Conservation (phyloP, 1,140 invertebrate genomes). For the Pollicipes pollicipes region DNA sequence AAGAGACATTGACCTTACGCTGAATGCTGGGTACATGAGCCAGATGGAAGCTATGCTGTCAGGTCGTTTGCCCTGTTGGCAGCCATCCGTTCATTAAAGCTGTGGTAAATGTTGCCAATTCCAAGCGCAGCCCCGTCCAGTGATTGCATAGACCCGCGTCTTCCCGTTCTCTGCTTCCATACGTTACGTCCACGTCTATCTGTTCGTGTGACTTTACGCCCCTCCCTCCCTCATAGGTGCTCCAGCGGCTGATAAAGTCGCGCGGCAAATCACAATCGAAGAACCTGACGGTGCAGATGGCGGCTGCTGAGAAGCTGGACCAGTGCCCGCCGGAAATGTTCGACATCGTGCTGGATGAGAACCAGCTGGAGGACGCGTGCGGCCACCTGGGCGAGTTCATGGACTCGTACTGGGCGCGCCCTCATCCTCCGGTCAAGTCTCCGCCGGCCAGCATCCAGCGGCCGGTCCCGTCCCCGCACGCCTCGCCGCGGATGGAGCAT, state of each 20-base stretch:
- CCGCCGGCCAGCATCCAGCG: constrained; percentile 18
- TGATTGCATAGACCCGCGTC: too few relatives aligned
- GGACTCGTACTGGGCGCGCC: constrained; percentile 93
- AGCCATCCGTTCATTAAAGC: too few relatives aligned
- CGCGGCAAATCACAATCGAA: constrained; percentile 93
- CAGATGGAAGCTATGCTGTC: too few relatives aligned
- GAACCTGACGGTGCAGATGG: constrained; percentile 97
- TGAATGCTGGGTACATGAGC: too few relatives aligned
- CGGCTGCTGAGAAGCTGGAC: constrained; percentile 93
- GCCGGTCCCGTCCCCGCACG: background rate
- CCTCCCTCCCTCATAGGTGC: constrained; percentile 43
- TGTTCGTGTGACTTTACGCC: constrained; percentile 8
- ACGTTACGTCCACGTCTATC: too few relatives aligned
- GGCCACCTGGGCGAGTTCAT: constrained; percentile 96
- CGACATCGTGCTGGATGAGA: constrained; percentile 96
- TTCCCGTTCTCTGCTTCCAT: too few relatives aligned
- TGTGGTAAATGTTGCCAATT: too few relatives aligned
- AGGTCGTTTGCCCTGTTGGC: too few relatives aligned
- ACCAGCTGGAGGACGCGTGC: constrained; percentile 92
- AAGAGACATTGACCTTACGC: too few relatives aligned
- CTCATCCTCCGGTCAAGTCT: constrained; percentile 58
- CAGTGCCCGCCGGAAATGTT: constrained; percentile 98
- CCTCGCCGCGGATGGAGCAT: background rate
- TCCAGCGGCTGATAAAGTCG: constrained; percentile 96
- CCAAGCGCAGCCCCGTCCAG: too few relatives aligned